A percentile compares a stretch with the other conserved stretches of the same genome.
These are phyloP conservation scores for Spilogale gracilis DNA, from an alignment of 2,113 vertebrate species.

Conservation along the genomic window DNA sequence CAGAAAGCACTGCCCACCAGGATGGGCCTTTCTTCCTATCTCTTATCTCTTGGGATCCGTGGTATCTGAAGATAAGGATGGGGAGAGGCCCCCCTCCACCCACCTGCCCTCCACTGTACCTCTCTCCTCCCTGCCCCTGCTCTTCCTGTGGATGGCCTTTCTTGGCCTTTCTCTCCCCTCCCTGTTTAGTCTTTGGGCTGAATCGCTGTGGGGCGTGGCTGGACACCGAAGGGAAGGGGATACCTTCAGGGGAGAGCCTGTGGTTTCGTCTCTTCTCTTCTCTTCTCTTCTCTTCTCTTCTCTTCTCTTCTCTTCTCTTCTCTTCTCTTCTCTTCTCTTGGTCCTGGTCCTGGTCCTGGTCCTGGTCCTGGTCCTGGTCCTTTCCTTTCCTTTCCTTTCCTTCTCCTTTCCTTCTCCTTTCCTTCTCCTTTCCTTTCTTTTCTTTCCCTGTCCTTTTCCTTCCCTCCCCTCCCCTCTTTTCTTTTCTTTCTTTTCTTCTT, in stretches of 20 bases:
- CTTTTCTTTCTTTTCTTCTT: too few relatives aligned
- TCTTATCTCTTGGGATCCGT: neutral
- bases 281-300: too few relatives aligned
- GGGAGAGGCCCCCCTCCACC: neutral
- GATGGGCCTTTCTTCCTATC: neutral
- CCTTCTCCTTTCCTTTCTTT: too few relatives aligned
- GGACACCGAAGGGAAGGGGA: neutral
- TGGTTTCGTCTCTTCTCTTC: neutral
- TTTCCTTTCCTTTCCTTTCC: too few relatives aligned
- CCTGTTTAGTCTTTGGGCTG: neutral
- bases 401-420: too few relatives aligned
- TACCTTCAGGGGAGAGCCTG: neutral
- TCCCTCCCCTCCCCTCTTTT: too few relatives aligned
- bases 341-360: too few relatives aligned
- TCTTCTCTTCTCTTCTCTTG: too few relatives aligned
- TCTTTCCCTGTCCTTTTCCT: too few relatives aligned
- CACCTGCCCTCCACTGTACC: neutral
- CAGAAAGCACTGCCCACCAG: accelerated
- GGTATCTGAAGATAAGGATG: neutral
- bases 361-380: too few relatives aligned
- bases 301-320: too few relatives aligned
- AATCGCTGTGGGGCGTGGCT: conserved; percentile 25
- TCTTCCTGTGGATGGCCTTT: neutral
- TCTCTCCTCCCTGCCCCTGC: neutral
- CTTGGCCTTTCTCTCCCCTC: neutral